Percentiles rank a stretch among this genome's conserved stretches.
These are phyloP conservation scores for Sebastolobus alascanus DNA, from an alignment of 2,797 vertebrate genomes.

Conservation along the genomic window DNA sequence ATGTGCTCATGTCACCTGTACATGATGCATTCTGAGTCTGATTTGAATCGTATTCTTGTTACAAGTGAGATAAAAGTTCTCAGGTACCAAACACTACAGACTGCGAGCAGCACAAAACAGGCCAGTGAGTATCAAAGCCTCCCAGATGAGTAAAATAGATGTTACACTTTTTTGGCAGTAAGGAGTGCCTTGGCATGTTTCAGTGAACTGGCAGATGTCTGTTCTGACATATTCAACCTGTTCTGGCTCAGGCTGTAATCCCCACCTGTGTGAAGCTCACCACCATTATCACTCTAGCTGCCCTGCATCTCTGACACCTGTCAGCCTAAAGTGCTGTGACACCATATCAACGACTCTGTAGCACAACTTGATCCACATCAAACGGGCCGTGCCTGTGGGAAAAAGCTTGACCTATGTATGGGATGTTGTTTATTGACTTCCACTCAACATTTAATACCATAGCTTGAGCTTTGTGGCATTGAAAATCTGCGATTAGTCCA, in stretches of 20 bases:
- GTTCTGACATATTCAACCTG: conserved; percentile 29
- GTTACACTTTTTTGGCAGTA: not conserved
- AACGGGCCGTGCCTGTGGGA: not conserved
- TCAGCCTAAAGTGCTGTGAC: conserved; percentile 12
- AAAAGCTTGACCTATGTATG: not conserved
- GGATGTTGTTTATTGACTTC: conserved; percentile 13
- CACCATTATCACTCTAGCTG: not conserved
- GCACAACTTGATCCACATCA: not conserved
- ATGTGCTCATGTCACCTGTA: too few species aligned
- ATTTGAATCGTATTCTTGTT: not conserved
- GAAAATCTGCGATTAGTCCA: not conserved
- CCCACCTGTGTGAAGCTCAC: conserved; percentile 29
- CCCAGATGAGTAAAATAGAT: not conserved
- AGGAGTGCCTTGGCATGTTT: not conserved
- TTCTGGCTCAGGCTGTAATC: conserved; percentile 13
- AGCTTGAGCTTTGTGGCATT: not conserved
- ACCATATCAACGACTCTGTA: not conserved
- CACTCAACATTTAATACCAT: not conserved
- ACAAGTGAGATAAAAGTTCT: not conserved
- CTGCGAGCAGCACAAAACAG: not conserved
- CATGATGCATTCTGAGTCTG: not conserved
- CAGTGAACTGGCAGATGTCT: conserved; percentile 8
- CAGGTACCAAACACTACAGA: not conserved
- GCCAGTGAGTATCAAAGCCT: not conserved
- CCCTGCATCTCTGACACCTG: conserved; percentile 15